Percentiles rank a stretch among this genome's conserved stretches.
These are phyloP conservation scores for Emydoidea blandingii DNA, from an alignment of 2,797 vertebrate genomes.

Conservation along the genomic window DNA sequence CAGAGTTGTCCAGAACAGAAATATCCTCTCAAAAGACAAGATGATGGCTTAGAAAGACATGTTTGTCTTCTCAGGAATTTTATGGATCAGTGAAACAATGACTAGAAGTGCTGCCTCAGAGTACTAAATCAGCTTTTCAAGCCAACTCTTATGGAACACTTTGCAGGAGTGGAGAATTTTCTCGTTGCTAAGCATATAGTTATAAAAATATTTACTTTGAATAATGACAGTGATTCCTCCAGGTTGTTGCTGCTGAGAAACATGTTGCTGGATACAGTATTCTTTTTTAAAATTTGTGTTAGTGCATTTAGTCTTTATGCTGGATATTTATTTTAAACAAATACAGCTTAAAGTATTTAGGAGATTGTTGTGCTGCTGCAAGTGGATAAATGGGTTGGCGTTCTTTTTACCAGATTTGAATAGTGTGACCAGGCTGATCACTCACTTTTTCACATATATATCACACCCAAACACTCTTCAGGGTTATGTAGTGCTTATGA, in stretches of 20 bases:
- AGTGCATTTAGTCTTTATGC: neutral
- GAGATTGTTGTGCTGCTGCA: neutral
- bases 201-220: constrained; percentile 63
- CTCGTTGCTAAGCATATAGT: constrained; percentile 61
- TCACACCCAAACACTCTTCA: neutral
- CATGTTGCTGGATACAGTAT: neutral
- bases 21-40: neutral
- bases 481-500: neutral
- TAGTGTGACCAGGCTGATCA: neutral
- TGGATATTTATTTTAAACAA: constrained; percentile 19
- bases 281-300: neutral
- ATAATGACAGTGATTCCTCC: constrained; percentile 15
- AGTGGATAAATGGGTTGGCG: neutral
- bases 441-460: neutral
- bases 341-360: neutral
- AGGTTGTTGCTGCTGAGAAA: constrained; percentile 6
- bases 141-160: constrained; percentile 50
- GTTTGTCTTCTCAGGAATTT: constrained; percentile 43
- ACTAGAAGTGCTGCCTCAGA: constrained; percentile 1
- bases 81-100: constrained; percentile 40
- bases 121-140: constrained; percentile 49
- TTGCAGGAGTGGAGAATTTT: constrained; percentile 35
- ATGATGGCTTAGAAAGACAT: neutral
- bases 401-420: neutral
- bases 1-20: neutral